Conservation (phyloP, 1,140 invertebrate species). For the Colletes latitarsis region DNA sequence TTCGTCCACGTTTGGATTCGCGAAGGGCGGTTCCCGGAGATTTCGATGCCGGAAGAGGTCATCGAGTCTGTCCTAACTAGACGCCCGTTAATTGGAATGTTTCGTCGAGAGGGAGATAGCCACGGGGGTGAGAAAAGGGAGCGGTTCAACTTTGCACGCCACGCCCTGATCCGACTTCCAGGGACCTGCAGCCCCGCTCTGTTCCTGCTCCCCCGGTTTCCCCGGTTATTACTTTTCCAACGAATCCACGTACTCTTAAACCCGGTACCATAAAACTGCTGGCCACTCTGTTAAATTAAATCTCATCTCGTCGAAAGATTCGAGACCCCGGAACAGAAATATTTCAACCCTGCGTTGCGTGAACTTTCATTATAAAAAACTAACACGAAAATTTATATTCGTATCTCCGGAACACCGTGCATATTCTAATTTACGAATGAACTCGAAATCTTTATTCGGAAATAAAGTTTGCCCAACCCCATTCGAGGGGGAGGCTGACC, state of each 20-base stretch:
- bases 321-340: too few species aligned
- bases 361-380: background rate
- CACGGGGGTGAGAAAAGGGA: constrained; percentile 58
- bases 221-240: background rate
- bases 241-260: background rate
- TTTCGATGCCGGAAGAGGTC: background rate
- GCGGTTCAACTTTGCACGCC: constrained; percentile 60
- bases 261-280: background rate
- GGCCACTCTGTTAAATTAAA: background rate
- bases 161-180: constrained; percentile 58
- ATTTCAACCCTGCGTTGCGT: background rate
- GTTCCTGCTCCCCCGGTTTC: background rate
- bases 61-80: background rate
- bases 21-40: background rate
- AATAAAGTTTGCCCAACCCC: too few species aligned
- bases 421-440: too few species aligned
- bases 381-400: too few species aligned
- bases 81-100: constrained; percentile 17
- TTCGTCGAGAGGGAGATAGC: constrained; percentile 5
- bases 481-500: too few species aligned
- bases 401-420: too few species aligned
- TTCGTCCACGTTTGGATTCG: too few species aligned
- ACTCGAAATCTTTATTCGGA: too few species aligned
- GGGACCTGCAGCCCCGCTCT: constrained; percentile 5
- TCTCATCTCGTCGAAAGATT: too few species aligned